phyloP scores from a whole-genome alignment of 2,113 vertebrate genomes.

The Smithornis capensis region DNA sequence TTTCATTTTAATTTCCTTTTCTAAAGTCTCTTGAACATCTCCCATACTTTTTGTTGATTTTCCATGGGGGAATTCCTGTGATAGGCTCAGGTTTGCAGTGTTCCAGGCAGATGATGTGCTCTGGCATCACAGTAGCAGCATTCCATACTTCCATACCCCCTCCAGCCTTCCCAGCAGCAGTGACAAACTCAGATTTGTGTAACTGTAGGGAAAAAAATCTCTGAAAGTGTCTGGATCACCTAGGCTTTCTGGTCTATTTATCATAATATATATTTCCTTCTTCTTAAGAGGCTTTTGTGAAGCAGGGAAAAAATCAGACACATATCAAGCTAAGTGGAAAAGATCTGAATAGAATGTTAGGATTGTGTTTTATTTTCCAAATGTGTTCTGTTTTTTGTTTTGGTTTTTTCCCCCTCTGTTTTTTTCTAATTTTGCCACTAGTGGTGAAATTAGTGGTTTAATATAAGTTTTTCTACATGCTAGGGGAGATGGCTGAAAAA shows the following conservation, averaged over 20 bases:
- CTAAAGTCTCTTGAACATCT: not conserved
- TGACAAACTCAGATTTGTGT: not conserved
- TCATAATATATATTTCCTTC: not conserved
- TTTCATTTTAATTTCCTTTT: not conserved
- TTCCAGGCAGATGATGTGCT: not conserved
- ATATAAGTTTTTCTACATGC: not conserved
- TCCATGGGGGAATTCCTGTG: not conserved
- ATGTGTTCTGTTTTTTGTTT: too few relatives aligned
- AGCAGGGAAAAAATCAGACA: not conserved
- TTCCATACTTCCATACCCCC: accelerated
- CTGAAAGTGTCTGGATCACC: not conserved
- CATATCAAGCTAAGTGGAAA: not conserved
- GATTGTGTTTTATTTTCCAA: not conserved
- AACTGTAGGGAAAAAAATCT: not conserved
- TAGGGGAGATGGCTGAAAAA: not conserved
- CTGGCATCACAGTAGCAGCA: not conserved
- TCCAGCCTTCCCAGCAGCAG: not conserved
- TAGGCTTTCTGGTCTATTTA: not conserved
- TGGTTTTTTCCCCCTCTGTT: too few relatives aligned
- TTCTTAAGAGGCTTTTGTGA: not conserved
- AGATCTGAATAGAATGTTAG: not conserved
- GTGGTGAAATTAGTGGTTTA: not conserved
- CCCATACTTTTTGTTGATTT: not conserved
- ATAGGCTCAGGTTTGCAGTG: not conserved
- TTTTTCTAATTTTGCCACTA: not conserved